phyloP scores from a whole-genome alignment of 92 coral and sea anemone species.

The Actinernus sp. region DNA sequence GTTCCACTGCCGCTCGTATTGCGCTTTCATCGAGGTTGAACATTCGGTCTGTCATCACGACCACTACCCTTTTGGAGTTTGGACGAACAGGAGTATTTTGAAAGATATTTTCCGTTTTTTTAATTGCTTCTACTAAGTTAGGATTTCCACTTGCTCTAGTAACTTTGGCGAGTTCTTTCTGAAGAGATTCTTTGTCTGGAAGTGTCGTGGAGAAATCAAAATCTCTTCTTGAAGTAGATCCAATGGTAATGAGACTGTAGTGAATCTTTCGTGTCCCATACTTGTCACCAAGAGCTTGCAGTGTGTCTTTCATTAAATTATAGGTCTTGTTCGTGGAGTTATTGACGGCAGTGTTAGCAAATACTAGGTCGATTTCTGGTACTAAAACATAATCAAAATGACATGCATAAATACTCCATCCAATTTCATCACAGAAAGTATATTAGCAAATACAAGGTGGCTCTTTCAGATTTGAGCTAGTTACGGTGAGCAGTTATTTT shows the following conservation, averaged over 20 bases:
- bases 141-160: slow-evolving; percentile 1
- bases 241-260: slow-evolving; percentile 13
- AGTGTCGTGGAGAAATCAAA: slow-evolving; percentile 15
- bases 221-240: slow-evolving; percentile 1
- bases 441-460: too few relatives aligned
- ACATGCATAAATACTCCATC: too few relatives aligned
- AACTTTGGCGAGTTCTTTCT: slow-evolving; percentile 4
- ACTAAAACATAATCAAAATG: too few relatives aligned
- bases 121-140: slow-evolving; percentile 15
- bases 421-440: too few relatives aligned
- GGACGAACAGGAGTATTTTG: slow-evolving; percentile 10
- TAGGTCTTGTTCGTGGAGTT: slow-evolving; percentile 6
- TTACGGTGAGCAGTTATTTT: not conserved
- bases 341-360: slow-evolving; percentile 19
- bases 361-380: slow-evolving; percentile 21
- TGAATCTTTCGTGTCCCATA: slow-evolving; percentile 14
- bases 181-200: slow-evolving; percentile 12
- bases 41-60: slow-evolving; percentile 12
- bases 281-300: slow-evolving; percentile 14
- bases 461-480: too few relatives aligned
- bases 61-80: slow-evolving; percentile 21
- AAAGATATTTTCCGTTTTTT: slow-evolving; percentile 22
- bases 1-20: slow-evolving; percentile 10
- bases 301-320: slow-evolving; percentile 24
- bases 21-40: not conserved